A percentile compares a stretch with the other conserved stretches of the same genome.
phyloP scores from a whole-genome alignment of 2,888 invertebrate genomes.

The Koerneria pararmatus region DNA sequence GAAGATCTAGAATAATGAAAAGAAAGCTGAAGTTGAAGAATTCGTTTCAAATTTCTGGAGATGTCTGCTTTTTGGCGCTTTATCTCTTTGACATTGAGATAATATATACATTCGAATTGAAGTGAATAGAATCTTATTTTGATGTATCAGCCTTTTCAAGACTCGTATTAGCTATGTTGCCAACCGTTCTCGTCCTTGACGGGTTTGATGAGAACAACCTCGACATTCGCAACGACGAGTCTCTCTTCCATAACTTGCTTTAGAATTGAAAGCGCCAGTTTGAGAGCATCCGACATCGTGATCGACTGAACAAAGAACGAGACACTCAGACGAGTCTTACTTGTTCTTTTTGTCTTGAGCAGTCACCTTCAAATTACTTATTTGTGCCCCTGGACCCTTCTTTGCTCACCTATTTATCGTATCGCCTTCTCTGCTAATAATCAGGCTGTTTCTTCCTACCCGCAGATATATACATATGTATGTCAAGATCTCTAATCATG shows the following conservation, averaged over 20 bases:
- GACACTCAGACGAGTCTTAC: not conserved
- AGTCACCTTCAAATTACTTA: not conserved
- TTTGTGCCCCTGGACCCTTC: not conserved
- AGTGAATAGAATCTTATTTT: no score
- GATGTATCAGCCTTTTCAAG: no score
- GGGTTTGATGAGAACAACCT: slow-evolving; percentile 66
- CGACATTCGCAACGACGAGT: slow-evolving; percentile 90
- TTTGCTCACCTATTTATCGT: not conserved
- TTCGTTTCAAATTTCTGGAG: no score
- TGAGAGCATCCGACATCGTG: slow-evolving; percentile 87
- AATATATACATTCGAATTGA: no score
- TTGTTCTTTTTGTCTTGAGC: not conserved
- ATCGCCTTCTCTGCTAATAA: not conserved
- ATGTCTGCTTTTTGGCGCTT: no score
- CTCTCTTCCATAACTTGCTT: slow-evolving; percentile 99
- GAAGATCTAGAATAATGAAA: not conserved
- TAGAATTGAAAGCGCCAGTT: slow-evolving; percentile 82
- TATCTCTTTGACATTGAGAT: no score
- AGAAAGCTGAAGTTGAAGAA: not conserved
- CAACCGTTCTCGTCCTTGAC: slow-evolving; percentile 43
- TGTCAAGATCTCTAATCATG: no score
- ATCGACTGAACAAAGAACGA: slow-evolving; percentile 70
- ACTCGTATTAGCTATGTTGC: not conserved
- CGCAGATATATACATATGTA: no score
- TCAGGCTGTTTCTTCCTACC: no score